phyloP scores from a whole-genome alignment of 2,888 invertebrate genomes.

The Thecocarcelia acutangulata region DNA sequence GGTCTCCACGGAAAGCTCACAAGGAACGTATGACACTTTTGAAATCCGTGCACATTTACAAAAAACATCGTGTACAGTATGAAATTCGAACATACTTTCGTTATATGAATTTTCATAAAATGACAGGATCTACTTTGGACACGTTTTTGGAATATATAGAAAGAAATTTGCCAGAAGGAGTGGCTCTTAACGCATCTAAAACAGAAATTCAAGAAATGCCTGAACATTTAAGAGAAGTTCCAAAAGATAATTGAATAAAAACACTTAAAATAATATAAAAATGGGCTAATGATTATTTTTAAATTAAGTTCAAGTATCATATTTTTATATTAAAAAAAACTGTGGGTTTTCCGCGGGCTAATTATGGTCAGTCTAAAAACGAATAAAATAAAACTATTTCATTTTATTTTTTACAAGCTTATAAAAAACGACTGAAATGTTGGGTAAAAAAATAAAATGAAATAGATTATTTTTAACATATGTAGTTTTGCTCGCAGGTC shows the following conservation, averaged over 20 bases:
- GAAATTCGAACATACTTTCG: conserved; percentile 96
- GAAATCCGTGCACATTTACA: conserved; percentile 93
- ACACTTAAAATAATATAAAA: conserved; percentile 5
- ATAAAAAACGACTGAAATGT: too few relatives aligned
- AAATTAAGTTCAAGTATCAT: too few relatives aligned
- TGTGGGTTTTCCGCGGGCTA: too few relatives aligned
- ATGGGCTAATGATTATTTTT: background rate
- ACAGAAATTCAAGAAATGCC: conserved; percentile 84
- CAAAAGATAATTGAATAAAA: conserved; percentile 71
- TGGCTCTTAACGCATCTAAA: conserved; percentile 94
- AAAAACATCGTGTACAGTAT: conserved; percentile 97
- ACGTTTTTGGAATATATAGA: conserved; percentile 98
- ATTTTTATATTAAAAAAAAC: too few relatives aligned
- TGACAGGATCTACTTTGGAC: conserved; percentile 97
- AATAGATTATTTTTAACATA: too few relatives aligned
- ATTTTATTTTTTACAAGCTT: too few relatives aligned
- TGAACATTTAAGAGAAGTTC: conserved; percentile 83
- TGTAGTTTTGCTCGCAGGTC: too few relatives aligned
- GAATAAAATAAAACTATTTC: too few relatives aligned
- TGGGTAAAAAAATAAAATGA: too few relatives aligned
- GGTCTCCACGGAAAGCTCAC: conserved; percentile 87
- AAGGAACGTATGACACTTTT: conserved; percentile 91
- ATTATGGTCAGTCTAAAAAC: too few relatives aligned
- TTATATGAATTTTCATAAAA: conserved; percentile 89
- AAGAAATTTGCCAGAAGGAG: conserved; percentile 98